Evolutionary conservation across 2,797 vertebrate species (phyloP).

Genomic region (Lagorchestes hirsutus): DNA sequence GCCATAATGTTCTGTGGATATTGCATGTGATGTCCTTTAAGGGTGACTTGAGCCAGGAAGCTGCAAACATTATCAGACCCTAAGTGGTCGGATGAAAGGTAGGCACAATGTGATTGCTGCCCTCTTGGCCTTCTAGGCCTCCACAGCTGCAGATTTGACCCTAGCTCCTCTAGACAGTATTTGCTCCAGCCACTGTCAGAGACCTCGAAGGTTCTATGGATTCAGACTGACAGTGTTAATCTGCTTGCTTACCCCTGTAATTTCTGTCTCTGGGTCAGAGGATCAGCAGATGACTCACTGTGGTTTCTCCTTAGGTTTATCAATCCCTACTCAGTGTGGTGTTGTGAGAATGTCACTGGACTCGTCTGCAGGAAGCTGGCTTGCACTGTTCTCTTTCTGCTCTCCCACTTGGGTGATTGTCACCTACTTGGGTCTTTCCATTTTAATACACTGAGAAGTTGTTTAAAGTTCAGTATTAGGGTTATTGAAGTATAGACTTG

Average conservation of each 20-base stretch:
- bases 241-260: background rate
- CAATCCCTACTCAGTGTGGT: background rate
- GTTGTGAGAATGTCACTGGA: background rate
- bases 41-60: background rate
- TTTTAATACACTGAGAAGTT: background rate
- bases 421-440: background rate
- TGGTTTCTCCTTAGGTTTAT: background rate
- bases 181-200: background rate
- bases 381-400: background rate
- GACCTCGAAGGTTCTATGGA: background rate
- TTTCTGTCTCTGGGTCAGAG: background rate
- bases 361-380: background rate
- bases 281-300: background rate
- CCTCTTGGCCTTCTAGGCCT: background rate
- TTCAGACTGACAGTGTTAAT: background rate
- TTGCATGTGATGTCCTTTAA: background rate
- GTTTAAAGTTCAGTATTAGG: background rate
- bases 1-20: background rate
- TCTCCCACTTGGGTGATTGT: background rate
- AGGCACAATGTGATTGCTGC: background rate
- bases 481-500: background rate
- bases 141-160: background rate
- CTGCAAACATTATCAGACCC: background rate
- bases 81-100: background rate
- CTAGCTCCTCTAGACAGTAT: background rate